Conservation (phyloP, 2,797 vertebrate species). For the Galago senegalensis region DNA sequence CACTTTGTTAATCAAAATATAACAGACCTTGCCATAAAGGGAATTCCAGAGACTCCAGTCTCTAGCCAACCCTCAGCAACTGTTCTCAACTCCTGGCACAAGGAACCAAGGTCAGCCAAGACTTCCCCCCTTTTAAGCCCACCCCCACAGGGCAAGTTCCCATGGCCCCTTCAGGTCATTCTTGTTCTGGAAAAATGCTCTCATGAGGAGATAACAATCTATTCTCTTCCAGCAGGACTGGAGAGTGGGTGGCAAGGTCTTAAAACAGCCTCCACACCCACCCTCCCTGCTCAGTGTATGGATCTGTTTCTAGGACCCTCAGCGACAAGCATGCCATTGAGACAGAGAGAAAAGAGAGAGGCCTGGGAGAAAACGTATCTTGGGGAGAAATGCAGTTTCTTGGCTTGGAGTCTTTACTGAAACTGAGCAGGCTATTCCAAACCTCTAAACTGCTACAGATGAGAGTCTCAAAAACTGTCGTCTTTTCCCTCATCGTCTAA, state of each 20-base stretch:
- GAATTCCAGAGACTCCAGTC: background rate
- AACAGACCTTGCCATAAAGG: conserved; percentile 51
- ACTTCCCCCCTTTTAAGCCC: conserved; percentile 17
- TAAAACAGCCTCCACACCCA: conserved; percentile 2
- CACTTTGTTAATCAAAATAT: conserved; percentile 26
- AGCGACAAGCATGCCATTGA: conserved; percentile 12
- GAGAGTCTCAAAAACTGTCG: background rate
- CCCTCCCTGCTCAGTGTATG: background rate
- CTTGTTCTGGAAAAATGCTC: conserved; percentile 21
- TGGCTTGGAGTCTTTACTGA: background rate
- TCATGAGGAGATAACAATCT: background rate
- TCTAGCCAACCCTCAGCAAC: background rate
- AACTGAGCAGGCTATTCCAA: background rate
- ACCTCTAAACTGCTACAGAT: background rate
- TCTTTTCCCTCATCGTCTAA: conserved; percentile 2
- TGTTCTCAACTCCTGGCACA: conserved; percentile 25
- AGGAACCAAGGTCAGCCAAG: conserved; percentile 23
- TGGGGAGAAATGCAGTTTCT: background rate
- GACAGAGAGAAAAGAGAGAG: conserved; percentile 76
- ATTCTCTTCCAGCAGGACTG: conserved; percentile 7
- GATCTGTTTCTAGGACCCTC: conserved; percentile 51
- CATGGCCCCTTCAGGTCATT: conserved; percentile 4
- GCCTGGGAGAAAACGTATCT: conserved; percentile 66
- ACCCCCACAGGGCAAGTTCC: conserved; percentile 47
- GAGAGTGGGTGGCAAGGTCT: background rate